Conservation (phyloP, 2,888 invertebrate genomes). For the Lochmaea crataegi region DNA sequence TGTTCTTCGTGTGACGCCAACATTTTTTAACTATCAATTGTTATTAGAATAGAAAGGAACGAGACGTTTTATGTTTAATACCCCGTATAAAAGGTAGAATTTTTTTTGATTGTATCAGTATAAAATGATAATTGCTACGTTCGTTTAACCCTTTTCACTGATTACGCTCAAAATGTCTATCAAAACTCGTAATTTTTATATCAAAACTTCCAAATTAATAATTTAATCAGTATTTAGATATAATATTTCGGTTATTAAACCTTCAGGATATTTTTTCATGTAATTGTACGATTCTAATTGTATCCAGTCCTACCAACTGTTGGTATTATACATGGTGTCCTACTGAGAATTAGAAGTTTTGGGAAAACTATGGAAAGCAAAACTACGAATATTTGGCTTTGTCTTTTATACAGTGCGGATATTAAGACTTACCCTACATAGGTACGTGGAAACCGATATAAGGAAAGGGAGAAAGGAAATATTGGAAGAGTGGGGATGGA, state of each 20-base stretch:
- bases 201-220: slow-evolving; percentile 19
- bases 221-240: slow-evolving; percentile 20
- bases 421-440: too few relatives aligned
- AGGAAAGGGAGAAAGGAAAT: too few relatives aligned
- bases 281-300: neutral
- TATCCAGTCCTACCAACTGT: neutral
- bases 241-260: slow-evolving; percentile 3
- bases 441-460: too few relatives aligned
- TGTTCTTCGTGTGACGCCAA: slow-evolving; percentile 40
- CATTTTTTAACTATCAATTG: slow-evolving; percentile 31
- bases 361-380: too few relatives aligned
- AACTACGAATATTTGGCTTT: too few relatives aligned
- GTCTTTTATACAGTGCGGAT: too few relatives aligned
- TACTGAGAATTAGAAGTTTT: too few relatives aligned
- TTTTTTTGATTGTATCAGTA: slow-evolving; percentile 6
- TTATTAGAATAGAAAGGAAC: too few relatives aligned
- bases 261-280: neutral
- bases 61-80: neutral
- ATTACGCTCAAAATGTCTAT: slow-evolving; percentile 15
- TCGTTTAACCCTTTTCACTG: slow-evolving; percentile 12
- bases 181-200: slow-evolving; percentile 20
- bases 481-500: too few relatives aligned
- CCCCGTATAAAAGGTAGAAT: too few relatives aligned
- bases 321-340: too few relatives aligned
- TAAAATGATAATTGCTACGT: slow-evolving; percentile 7